Evolutionary conservation across 2,797 vertebrate species (phyloP), one percentile per base, ranked within the genome.

Genomic region (Tangara arthus): DNA sequence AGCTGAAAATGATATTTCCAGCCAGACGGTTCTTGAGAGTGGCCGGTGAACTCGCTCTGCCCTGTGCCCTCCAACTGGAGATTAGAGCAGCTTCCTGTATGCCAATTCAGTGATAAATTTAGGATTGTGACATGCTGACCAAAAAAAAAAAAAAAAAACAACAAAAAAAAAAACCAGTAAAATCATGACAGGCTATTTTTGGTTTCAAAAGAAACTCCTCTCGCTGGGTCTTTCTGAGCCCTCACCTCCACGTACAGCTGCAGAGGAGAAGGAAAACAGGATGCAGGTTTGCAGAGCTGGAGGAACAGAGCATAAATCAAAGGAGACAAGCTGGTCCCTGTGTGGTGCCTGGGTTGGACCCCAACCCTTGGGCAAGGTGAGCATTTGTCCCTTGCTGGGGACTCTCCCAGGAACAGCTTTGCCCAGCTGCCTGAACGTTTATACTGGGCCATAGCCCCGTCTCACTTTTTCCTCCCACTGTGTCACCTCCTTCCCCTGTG

Each of bases 1-100:
- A 88, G 80, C 49, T 93, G 95, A 96, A 96, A 95, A 94, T 83
- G n/a, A 2, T 93, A 91, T 97, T 96, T 96, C 89, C 94, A 97
- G 90, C 41, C 82, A 73, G 63, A 47, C 1, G 0, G 37, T 53
- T 86, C 90, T 53, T 27, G 12, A 85, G 93, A 93, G 87, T 27
- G 66, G 73, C 37, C 8, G 0, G 39, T 90, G 90, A 95, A 89
- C 89, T 96, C 3, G 0, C 34, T 75, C 57, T 89, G 89, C 94
- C 76, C 87, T n/a, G 57, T 91, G 89, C 84, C 82, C 91, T 94
- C 83, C 44, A 6, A 64, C 30, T 87, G 39, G 8, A 0, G 0
- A 75, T 77, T 41, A 82, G 44, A 70, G 20, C 76, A 68, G 16
- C 63, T 89, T 87, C 85, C 89, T 87, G 81, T 66, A 18, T 93